These are phyloP conservation scores for Microchirus variegatus DNA, from an alignment of 2,797 vertebrate genomes.

Conservation along the genomic window DNA sequence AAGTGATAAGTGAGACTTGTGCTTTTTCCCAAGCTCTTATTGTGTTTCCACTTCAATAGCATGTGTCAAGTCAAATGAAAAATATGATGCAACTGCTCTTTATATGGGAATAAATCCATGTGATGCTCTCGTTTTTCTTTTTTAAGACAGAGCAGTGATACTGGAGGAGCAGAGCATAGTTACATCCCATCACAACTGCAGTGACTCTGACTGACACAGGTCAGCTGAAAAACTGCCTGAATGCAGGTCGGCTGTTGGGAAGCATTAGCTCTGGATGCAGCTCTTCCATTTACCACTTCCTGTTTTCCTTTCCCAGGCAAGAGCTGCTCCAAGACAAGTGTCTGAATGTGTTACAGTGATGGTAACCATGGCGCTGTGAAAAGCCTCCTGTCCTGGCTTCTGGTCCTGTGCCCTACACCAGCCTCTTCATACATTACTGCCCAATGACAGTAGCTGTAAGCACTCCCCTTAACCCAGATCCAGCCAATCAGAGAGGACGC, in stretches of 20 bases:
- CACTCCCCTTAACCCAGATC: conserved; percentile 34
- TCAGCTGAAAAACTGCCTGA: conserved; percentile 32
- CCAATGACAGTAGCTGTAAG: conserved; percentile 51
- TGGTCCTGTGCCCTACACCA: conserved; percentile 60
- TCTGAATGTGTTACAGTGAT: conserved; percentile 76
- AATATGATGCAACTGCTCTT: not conserved
- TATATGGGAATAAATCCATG: not conserved
- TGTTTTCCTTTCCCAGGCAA: conserved; percentile 82
- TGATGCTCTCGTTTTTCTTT: no score
- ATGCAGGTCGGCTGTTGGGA: conserved; percentile 62
- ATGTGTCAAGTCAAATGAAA: not conserved
- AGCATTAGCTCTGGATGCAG: conserved; percentile 60
- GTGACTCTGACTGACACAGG: no score
- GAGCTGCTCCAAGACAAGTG: conserved; percentile 63
- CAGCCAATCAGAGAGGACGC: conserved; percentile 45
- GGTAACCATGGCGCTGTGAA: conserved; percentile 79
- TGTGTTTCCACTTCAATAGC: not conserved
- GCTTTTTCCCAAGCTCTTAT: not conserved
- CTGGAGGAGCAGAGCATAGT: no score
- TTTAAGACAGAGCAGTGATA: no score
- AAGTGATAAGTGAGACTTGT: conserved; percentile 18
- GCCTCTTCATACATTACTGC: conserved; percentile 68
- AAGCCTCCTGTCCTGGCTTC: conserved; percentile 57
- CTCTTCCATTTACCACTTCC: conserved; percentile 72
- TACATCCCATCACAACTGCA: no score